These are phyloP conservation scores for Neomorphus geoffroyi DNA, from an alignment of 2,797 vertebrate species.

Conservation along the genomic window DNA sequence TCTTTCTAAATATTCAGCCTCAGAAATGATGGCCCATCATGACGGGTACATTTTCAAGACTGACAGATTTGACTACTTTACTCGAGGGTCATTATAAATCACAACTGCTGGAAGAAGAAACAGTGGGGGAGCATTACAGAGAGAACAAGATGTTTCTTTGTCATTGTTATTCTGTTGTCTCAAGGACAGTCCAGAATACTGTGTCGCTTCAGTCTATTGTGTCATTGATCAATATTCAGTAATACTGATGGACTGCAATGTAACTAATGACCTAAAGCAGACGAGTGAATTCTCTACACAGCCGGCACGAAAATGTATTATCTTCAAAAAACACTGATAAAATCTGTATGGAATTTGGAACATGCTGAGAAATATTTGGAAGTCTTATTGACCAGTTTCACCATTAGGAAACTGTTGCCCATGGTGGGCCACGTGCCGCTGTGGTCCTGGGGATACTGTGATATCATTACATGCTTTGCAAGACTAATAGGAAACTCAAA, in stretches of 20 bases:
- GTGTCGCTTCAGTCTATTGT: neutral
- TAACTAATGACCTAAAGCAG: slow-evolving; percentile 11
- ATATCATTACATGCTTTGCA: neutral
- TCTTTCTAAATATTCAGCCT: neutral
- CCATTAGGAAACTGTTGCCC: neutral
- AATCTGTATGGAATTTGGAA: neutral
- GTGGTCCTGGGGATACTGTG: neutral
- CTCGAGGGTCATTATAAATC: slow-evolving; percentile 35
- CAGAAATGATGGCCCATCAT: slow-evolving; percentile 24
- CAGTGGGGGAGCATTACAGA: neutral
- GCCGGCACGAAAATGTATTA: neutral
- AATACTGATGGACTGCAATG: neutral
- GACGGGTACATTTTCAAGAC: neutral
- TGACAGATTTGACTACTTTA: slow-evolving; percentile 29
- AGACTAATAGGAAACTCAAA: neutral
- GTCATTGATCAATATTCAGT: slow-evolving; percentile 45
- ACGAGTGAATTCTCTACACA: neutral
- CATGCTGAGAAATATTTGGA: neutral
- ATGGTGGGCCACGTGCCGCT: neutral
- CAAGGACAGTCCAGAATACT: slow-evolving; percentile 20
- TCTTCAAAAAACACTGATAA: neutral
- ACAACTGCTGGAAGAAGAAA: slow-evolving; percentile 11
- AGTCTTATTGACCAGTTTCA: neutral
- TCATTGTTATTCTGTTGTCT: neutral
- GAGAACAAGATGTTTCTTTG: slow-evolving; percentile 41